Base-by-base conservation (phyloP, 2,888 invertebrate genomes). In the Meta bourneti region DNA sequence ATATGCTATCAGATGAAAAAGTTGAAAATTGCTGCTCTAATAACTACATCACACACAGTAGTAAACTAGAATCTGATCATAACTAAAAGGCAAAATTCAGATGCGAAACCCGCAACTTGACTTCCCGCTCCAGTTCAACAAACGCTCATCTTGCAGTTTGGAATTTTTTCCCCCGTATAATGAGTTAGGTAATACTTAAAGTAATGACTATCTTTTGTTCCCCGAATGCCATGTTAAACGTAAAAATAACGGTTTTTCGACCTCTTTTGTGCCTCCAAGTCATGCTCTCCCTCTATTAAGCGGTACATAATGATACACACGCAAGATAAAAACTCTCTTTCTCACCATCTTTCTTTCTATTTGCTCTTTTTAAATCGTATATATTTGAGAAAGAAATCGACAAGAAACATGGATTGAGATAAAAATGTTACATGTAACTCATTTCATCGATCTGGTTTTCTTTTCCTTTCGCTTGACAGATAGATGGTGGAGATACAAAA, bases 381-480 rank as follows among this genome's bases (percentile, higher is more conserved):
- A 19, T 6, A 48, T 75, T 75, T 5, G 19, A n/a, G 19, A 52
- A 52, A 78, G 51, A 78, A 78, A 78, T 78, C 61, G 52, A 16
- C 49, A 78, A 16, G 52, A 52, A 49, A 78, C 9, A 78, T 49
- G 19, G 78, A 78, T 52, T 8, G 19, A 9, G 52, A 78, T 78
- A 78, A 78, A 78, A 78, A 48, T 13, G 48, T 20, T 48, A 8
- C 20, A 11, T 48, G 34, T 34, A 75, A 52, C 11, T 78, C 34
- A 51, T 48, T 20, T 75, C 48, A 75, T 78, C 78, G 78, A 78
- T 78, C n/a, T 52, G 51, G 51, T 52, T 19, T 52, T 52, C 78
- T 52, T 78, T 7, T 52, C 52, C n/a, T 49, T 78, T 11, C 13
- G 19, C 34, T 75, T 78, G 78, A 52, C 78, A 52, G 52, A 78